Conservation (phyloP, 2,888 invertebrate species). For the Reticulitermes lucifugus region DNA sequence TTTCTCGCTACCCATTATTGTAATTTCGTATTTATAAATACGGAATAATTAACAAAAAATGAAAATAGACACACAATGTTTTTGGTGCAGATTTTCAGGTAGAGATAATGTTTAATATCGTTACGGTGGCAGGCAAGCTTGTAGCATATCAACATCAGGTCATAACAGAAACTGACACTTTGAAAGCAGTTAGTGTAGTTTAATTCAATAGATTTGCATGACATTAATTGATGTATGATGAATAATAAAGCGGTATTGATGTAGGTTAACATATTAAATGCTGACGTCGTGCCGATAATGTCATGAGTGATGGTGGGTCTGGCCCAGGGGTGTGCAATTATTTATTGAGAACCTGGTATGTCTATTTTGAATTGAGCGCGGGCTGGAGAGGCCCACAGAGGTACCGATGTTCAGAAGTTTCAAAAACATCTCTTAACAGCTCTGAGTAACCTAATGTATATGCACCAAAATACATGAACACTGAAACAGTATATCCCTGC, state of each 20-base stretch:
- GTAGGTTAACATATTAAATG: neutral
- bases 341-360: no score
- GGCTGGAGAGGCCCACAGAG: no score
- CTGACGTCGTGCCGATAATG: neutral
- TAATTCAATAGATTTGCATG: constrained; percentile 1
- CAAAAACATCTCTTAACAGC: no score
- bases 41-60: no score
- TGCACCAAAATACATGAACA: no score
- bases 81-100: neutral
- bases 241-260: neutral
- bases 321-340: neutral
- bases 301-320: neutral
- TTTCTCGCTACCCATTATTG: no score
- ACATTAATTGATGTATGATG: neutral
- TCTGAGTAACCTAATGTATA: no score
- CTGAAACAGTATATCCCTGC: no score
- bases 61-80: no score
- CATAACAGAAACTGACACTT: neutral
- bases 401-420: no score
- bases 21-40: no score
- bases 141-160: neutral
- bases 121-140: neutral
- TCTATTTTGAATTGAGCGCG: no score
- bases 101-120: neutral
- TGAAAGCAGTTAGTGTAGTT: constrained; percentile 8